These are phyloP conservation scores for Drosophila pachea DNA, from an alignment of 1,140 invertebrate species.

Conservation along the genomic window DNA sequence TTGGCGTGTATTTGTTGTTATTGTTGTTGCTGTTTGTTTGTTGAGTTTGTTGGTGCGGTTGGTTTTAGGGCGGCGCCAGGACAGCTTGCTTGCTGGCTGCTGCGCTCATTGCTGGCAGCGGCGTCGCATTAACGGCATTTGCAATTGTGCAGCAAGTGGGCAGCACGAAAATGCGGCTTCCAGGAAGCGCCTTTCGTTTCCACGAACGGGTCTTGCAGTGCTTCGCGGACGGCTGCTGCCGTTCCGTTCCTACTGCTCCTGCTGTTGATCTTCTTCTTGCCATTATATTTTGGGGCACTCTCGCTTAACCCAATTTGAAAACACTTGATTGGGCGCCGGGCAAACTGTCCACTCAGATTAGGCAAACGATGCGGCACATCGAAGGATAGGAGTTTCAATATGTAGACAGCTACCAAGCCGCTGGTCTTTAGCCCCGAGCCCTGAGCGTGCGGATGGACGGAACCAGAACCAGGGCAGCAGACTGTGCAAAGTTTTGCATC, in stretches of 20 bases:
- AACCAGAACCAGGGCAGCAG: slow-evolving; percentile 47
- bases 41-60: slow-evolving; percentile 28
- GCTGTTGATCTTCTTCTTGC: not conserved
- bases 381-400: slow-evolving; percentile 32
- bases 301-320: slow-evolving; percentile 69
- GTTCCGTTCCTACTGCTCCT: not conserved
- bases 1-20: not conserved
- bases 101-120: not conserved
- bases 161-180: slow-evolving; percentile 57
- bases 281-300: slow-evolving; percentile 12
- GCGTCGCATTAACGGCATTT: slow-evolving; percentile 39
- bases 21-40: slow-evolving; percentile 5
- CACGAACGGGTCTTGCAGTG: slow-evolving; percentile 48
- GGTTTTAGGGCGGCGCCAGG: slow-evolving; percentile 68
- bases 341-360: slow-evolving; percentile 66
- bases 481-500: slow-evolving; percentile 41
- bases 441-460: slow-evolving; percentile 26
- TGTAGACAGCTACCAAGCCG: slow-evolving; percentile 74
- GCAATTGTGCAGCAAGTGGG: slow-evolving; percentile 49
- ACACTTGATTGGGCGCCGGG: slow-evolving; percentile 78
- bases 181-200: slow-evolving; percentile 61
- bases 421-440: slow-evolving; percentile 71
- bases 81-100: slow-evolving; percentile 19
- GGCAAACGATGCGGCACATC: slow-evolving; percentile 21
- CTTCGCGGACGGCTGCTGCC: not conserved